phyloP scores from a whole-genome alignment of 2,888 invertebrate genomes.

The Cotesia congregata region DNA sequence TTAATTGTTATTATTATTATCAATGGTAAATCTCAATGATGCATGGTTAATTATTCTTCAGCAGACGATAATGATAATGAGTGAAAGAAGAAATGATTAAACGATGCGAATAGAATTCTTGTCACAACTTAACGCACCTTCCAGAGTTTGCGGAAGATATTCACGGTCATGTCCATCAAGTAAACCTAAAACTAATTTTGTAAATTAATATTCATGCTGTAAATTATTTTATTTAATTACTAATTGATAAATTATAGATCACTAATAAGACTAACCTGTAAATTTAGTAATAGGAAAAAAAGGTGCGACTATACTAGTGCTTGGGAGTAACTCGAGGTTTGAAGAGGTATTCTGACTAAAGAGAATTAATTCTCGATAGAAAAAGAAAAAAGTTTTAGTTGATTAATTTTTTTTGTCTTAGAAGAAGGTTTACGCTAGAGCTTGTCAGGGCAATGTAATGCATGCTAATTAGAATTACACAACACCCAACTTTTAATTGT shows the following conservation, averaged over 20 bases:
- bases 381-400: background rate
- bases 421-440: slow-evolving; percentile 40
- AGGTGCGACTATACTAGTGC: background rate
- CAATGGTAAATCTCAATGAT: background rate
- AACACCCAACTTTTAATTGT: slow-evolving; percentile 41
- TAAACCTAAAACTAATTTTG: background rate
- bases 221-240: slow-evolving; percentile 5
- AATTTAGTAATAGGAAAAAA: background rate
- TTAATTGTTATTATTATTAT: slow-evolving; percentile 17
- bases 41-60: background rate
- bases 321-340: slow-evolving; percentile 3
- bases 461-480: slow-evolving; percentile 30
- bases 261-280: background rate
- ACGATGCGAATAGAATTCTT: slow-evolving; percentile 57
- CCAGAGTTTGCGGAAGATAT: slow-evolving; percentile 66
- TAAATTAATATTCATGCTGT: no score
- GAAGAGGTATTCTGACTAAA: slow-evolving; percentile 51
- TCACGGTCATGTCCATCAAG: slow-evolving; percentile 19
- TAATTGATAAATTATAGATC: background rate
- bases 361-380: slow-evolving; percentile 33
- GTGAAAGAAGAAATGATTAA: background rate
- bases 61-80: background rate
- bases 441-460: slow-evolving; percentile 42
- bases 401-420: slow-evolving; percentile 9
- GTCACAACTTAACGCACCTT: slow-evolving; percentile 72